A percentile compares a stretch with the other conserved stretches of the same genome.
These are phyloP conservation scores for Listronotus oregonensis DNA, from an alignment of 1,140 invertebrate genomes.

Conservation along the genomic window DNA sequence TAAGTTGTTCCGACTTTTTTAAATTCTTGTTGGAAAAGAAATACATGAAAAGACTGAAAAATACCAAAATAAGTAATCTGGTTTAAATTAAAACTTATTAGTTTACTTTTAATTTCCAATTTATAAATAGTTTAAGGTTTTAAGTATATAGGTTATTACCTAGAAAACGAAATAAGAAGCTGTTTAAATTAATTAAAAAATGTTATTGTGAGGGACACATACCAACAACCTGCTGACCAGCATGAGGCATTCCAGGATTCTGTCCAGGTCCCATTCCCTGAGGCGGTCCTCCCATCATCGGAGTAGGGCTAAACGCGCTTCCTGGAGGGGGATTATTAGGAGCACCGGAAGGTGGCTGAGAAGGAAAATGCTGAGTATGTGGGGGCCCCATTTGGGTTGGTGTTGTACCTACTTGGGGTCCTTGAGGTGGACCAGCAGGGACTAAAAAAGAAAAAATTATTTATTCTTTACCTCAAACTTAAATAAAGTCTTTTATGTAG, in stretches of 20 bases:
- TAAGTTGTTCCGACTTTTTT: too few relatives aligned
- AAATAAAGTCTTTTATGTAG: too few relatives aligned
- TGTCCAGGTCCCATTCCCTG: conserved; percentile 5
- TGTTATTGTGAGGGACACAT: not conserved
- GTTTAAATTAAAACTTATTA: too few relatives aligned
- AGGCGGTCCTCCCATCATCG: not conserved
- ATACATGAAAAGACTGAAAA: too few relatives aligned
- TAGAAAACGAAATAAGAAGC: too few relatives aligned
- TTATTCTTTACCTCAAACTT: too few relatives aligned
- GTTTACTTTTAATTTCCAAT: too few relatives aligned
- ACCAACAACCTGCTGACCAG: not conserved
- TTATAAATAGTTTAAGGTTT: too few relatives aligned
- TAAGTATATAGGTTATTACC: too few relatives aligned
- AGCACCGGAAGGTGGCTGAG: not conserved
- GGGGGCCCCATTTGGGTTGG: conserved; percentile 18
- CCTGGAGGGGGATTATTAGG: conserved; percentile 10
- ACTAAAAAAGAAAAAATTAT: not conserved
- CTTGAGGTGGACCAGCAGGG: not conserved
- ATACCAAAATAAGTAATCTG: too few relatives aligned
- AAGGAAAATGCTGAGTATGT: conserved; percentile 17
- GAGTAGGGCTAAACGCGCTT: conserved; percentile 11
- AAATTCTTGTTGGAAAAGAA: too few relatives aligned
- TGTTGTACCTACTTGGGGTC: not conserved
- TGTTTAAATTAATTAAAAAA: too few relatives aligned
- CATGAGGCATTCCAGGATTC: not conserved